A percentile compares a stretch with the other conserved stretches of the same genome.
phyloP scores from a whole-genome alignment of 2,888 invertebrate genomes.

The Euclidia mi region DNA sequence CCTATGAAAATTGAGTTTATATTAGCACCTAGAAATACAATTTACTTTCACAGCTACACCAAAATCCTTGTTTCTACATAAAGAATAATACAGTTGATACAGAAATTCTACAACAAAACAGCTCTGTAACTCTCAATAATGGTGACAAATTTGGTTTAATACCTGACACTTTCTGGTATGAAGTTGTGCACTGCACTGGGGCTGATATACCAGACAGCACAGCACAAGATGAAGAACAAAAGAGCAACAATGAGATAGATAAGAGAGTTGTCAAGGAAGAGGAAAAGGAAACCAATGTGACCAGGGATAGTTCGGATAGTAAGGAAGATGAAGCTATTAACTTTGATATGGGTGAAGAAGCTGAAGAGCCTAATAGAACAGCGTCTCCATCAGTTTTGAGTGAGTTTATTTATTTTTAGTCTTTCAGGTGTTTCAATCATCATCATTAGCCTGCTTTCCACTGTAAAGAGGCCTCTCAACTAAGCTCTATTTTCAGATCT shows the following conservation, averaged over 20 bases:
- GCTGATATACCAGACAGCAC: conserved; percentile 18
- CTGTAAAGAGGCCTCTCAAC: too few relatives aligned
- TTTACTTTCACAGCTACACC: conserved; percentile 78
- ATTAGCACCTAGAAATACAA: too few relatives aligned
- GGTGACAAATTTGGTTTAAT: conserved; percentile 89
- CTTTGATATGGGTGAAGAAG: conserved; percentile 44
- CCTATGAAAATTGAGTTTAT: too few relatives aligned
- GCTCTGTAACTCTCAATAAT: conserved; percentile 67
- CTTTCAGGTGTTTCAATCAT: not conserved
- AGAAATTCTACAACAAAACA: conserved; percentile 73
- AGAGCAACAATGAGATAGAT: not conserved
- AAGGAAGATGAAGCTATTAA: conserved; percentile 24
- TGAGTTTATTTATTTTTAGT: conserved; percentile 48
- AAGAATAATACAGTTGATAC: conserved; percentile 63
- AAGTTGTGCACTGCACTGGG: conserved; percentile 65
- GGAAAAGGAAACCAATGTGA: conserved; percentile 9
- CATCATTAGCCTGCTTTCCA: too few relatives aligned
- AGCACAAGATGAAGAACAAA: conserved; percentile 1
- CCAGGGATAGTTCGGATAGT: conserved; percentile 3
- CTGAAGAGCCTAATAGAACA: conserved; percentile 20
- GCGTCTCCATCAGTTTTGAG: conserved; percentile 66
- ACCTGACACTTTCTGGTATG: conserved; percentile 86
- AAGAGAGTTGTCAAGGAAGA: conserved; percentile 6
- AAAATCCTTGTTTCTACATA: conserved; percentile 88
- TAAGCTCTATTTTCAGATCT: too few relatives aligned